Conservation (phyloP, 2,797 vertebrate genomes). For the Nothura maculosa region DNA sequence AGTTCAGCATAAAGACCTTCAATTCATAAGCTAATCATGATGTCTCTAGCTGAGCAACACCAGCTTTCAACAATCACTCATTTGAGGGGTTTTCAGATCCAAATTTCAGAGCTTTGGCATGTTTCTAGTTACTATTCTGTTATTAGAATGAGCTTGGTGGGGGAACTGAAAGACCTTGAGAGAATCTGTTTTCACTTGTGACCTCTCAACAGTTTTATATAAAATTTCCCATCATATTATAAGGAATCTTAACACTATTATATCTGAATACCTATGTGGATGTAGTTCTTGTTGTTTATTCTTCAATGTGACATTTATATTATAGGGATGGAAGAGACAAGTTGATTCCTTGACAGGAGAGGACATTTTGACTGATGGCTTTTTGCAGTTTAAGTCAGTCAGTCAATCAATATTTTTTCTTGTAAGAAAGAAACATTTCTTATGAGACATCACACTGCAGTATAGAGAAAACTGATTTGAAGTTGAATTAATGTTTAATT, state of each 20-base stretch:
- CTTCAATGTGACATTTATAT: conserved; percentile 22
- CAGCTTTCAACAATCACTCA: neutral
- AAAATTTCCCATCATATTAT: neutral
- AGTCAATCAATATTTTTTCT: neutral
- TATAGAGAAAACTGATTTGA: neutral
- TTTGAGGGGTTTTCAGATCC: neutral
- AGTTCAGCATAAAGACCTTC: neutral
- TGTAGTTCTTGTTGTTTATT: conserved; percentile 20
- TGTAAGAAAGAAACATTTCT: neutral
- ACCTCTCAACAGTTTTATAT: neutral
- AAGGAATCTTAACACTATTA: neutral
- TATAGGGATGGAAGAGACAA: conserved; percentile 15
- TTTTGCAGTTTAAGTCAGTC: conserved; percentile 14
- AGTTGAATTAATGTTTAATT: neutral
- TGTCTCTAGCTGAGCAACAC: neutral
- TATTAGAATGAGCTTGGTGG: neutral
- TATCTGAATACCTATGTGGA: neutral
- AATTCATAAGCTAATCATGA: neutral
- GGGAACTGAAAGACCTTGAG: neutral
- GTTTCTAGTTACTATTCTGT: neutral
- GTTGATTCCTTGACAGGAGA: conserved; percentile 41
- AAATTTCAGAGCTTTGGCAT: neutral
- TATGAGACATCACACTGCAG: neutral
- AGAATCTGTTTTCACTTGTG: neutral
- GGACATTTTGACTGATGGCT: conserved; percentile 37